phyloP scores from a whole-genome alignment of 1,140 invertebrate genomes.

The Anthonomus grandis region DNA sequence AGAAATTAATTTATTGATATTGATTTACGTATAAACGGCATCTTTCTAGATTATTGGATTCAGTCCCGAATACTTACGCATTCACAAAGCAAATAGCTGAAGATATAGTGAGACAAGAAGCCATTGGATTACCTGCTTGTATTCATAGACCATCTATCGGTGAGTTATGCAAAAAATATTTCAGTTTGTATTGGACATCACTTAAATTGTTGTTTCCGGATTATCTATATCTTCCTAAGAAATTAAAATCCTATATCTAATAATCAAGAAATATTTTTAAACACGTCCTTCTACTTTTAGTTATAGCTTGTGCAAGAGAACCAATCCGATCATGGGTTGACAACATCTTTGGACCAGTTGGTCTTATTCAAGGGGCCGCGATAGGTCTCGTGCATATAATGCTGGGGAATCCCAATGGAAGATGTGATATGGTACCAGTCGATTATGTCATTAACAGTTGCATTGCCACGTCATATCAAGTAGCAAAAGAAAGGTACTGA shows the following conservation, averaged over 20 bases:
- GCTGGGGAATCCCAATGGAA: constrained; percentile 51
- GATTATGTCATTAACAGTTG: constrained; percentile 68
- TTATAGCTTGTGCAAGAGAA: constrained; percentile 54
- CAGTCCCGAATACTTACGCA: constrained; percentile 62
- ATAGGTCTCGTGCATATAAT: constrained; percentile 63
- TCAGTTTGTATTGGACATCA: background rate
- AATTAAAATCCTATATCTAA: no score
- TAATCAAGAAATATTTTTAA: background rate
- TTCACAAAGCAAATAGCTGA: constrained; percentile 65
- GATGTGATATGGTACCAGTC: constrained; percentile 67
- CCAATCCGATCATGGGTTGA: constrained; percentile 68
- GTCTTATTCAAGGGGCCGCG: constrained; percentile 53
- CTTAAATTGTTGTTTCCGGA: background rate
- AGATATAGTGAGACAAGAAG: constrained; percentile 51
- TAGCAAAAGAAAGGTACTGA: constrained; percentile 3
- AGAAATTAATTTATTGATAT: no score
- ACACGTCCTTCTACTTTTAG: no score
- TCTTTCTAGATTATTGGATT: constrained; percentile 50
- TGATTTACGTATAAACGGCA: background rate
- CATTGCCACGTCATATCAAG: constrained; percentile 49
- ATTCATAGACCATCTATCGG: constrained; percentile 73
- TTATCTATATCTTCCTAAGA: background rate
- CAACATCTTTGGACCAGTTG: constrained; percentile 72
- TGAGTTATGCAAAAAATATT: constrained; percentile 32
- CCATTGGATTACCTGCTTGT: constrained; percentile 56